Evolutionary conservation across 2,113 vertebrate genomes (phyloP).

Genomic region (Plecturocebus donacophilus): DNA sequence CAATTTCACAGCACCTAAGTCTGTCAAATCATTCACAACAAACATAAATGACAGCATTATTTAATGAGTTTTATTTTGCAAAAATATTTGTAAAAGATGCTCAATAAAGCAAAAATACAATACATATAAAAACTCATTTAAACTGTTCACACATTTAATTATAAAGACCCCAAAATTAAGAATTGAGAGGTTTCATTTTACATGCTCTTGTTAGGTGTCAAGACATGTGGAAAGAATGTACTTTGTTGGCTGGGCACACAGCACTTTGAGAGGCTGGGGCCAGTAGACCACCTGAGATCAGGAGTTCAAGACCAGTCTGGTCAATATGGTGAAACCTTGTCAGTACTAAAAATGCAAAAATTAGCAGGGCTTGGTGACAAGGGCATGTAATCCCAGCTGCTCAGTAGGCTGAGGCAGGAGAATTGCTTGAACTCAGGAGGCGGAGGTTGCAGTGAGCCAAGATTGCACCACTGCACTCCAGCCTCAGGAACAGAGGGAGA

Average conservation of each 20-base stretch:
- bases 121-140: not conserved
- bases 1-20: not conserved
- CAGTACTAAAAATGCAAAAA: no score
- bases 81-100: constrained; percentile 1
- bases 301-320: no score
- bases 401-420: no score
- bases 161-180: not conserved
- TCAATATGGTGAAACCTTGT: no score
- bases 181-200: not conserved
- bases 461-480: no score
- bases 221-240: not conserved
- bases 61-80: constrained; percentile 13
- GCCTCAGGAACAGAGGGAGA: no score
- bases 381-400: no score
- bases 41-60: not conserved
- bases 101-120: not conserved
- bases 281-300: no score
- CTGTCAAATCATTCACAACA: not conserved
- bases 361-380: no score
- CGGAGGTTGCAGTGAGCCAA: no score
- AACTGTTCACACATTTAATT: not conserved
- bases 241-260: not conserved
- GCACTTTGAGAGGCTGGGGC: no score
- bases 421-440: no score
- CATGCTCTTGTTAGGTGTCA: not conserved